These are phyloP conservation scores for Eristalinus sepulchralis DNA, from an alignment of 2,888 invertebrate genomes.

Conservation along the genomic window DNA sequence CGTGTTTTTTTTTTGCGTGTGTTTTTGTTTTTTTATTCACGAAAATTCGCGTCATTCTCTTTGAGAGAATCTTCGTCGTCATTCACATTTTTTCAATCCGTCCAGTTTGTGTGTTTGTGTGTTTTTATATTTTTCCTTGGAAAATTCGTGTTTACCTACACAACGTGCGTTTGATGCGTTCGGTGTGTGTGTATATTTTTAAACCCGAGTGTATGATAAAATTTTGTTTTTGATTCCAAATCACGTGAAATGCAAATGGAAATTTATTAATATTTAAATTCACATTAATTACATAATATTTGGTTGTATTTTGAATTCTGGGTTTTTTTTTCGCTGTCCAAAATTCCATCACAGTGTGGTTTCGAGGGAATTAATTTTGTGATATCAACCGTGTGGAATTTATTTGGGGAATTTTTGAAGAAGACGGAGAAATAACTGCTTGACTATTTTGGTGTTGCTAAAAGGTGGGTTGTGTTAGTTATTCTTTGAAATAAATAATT, in stretches of 20 bases:
- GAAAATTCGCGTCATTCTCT: neutral
- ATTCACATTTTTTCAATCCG: neutral
- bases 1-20: too few species aligned
- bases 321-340: neutral
- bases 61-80: neutral
- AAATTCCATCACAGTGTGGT: neutral
- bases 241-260: slow-evolving; percentile 34
- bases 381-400: neutral
- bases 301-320: too few species aligned
- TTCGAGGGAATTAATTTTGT: neutral
- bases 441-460: neutral
- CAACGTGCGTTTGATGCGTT: neutral
- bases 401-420: neutral
- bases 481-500: neutral
- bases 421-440: neutral
- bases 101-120: neutral
- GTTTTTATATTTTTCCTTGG: too few species aligned
- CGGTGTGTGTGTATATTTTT: neutral
- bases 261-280: neutral
- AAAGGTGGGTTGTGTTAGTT: neutral
- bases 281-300: neutral
- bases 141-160: neutral
- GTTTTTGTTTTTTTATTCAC: neutral
- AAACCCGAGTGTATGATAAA: neutral
- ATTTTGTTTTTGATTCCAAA: neutral